These are phyloP conservation scores for Phrynocephalus vlangalii DNA, from an alignment of 2,797 vertebrate genomes.

Conservation along the genomic window DNA sequence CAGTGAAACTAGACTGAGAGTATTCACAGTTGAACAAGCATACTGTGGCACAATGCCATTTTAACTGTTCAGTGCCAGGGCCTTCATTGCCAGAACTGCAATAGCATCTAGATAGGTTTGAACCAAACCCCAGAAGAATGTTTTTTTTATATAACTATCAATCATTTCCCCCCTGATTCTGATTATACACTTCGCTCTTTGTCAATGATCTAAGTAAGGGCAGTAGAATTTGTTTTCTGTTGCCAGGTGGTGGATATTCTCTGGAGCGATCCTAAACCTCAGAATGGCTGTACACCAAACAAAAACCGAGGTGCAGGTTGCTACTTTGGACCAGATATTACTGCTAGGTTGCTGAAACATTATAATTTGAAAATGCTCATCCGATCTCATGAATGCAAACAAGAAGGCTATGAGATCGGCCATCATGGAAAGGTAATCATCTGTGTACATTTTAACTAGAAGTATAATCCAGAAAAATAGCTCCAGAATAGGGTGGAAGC, in stretches of 20 bases:
- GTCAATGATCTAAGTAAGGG: conserved; percentile 1
- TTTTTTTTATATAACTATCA: neutral
- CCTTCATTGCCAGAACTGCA: neutral
- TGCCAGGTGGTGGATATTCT: conserved; percentile 89
- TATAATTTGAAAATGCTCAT: conserved; percentile 90
- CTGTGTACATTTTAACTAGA: neutral
- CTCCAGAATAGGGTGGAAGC: neutral
- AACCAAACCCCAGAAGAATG: neutral
- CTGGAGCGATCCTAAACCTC: conserved; percentile 94
- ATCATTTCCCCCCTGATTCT: neutral
- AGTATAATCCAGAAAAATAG: conserved; percentile 2
- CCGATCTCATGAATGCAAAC: conserved; percentile 96
- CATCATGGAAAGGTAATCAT: conserved; percentile 88
- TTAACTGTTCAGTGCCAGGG: neutral
- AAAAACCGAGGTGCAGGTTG: conserved; percentile 91
- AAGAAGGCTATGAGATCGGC: conserved; percentile 93
- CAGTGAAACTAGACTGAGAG: neutral
- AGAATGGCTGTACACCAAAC: conserved; percentile 90
- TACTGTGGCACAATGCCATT: neutral
- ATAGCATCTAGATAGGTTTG: neutral
- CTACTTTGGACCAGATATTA: conserved; percentile 95
- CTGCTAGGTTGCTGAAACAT: conserved; percentile 82
- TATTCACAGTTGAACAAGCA: neutral
- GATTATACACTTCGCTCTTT: neutral
- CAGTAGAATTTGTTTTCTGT: conserved; percentile 55